Conservation (phyloP, 2,113 vertebrate genomes). For the Ammodytes marinus region DNA sequence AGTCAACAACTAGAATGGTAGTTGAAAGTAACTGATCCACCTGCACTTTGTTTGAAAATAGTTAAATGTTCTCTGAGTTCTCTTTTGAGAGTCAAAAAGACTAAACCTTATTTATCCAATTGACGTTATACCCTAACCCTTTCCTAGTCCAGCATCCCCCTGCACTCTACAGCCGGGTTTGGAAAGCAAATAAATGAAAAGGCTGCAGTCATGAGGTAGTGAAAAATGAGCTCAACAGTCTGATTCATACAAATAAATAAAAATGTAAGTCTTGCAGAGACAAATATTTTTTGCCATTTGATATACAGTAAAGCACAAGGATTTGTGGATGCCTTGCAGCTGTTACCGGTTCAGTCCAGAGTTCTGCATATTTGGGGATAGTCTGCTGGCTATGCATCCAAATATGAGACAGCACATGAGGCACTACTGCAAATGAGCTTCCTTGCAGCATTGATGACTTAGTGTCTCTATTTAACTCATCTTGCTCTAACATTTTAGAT, state of each 20-base stretch:
- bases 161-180: conserved; percentile 1
- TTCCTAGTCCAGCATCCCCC: not conserved
- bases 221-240: conserved; percentile 26
- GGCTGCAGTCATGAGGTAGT: not conserved
- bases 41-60: not conserved
- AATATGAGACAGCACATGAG: conserved; percentile 30
- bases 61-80: too few species aligned
- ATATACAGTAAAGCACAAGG: conserved; percentile 44
- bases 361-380: conserved; percentile 51
- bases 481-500: too few species aligned
- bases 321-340: conserved; percentile 49
- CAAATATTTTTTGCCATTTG: conserved; percentile 49
- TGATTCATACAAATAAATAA: not conserved
- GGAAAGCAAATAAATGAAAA: conserved; percentile 30
- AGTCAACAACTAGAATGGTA: not conserved
- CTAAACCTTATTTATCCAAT: not conserved
- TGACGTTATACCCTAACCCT: too few species aligned
- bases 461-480: too few species aligned
- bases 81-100: too few species aligned
- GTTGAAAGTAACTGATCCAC: not conserved
- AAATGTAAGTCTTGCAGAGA: conserved; percentile 37
- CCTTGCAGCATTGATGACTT: too few species aligned
- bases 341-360: conserved; percentile 51
- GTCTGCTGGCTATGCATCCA: conserved; percentile 50
- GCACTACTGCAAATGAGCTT: too few species aligned